A percentile compares a stretch with the other conserved stretches of the same genome.
These are phyloP conservation scores for Sinocyclocheilus rhinocerous DNA, from an alignment of 2,113 vertebrate genomes.

Conservation along the genomic window DNA sequence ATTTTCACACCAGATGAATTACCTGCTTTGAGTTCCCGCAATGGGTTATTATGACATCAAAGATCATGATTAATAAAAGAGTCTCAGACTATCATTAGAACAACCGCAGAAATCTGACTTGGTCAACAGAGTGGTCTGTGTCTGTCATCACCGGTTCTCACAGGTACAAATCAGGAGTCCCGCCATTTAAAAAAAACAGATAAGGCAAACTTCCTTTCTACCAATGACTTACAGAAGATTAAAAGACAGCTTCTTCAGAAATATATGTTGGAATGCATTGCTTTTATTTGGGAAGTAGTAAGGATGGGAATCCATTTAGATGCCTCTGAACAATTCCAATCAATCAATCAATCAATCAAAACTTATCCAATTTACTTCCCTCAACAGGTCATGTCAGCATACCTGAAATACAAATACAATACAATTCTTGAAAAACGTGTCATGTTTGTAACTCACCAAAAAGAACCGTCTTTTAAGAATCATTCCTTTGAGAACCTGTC, in stretches of 20 bases:
- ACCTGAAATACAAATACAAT: no score
- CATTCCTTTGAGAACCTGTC: no score
- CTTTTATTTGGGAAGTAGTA: not conserved
- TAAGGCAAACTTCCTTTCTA: conserved; percentile 8
- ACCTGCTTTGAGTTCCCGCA: conserved; percentile 54
- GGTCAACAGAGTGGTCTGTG: conserved; percentile 55
- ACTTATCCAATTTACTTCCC: no score
- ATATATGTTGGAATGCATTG: not conserved
- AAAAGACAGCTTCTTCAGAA: not conserved
- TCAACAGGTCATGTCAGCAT: no score
- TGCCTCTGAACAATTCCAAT: no score
- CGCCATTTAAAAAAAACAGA: not conserved
- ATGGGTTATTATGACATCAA: conserved; percentile 56
- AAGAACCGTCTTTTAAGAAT: no score
- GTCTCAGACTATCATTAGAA: conserved; percentile 58
- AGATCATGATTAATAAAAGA: conserved; percentile 64
- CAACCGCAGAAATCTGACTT: conserved; percentile 50
- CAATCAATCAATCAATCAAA: no score
- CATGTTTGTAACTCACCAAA: no score
- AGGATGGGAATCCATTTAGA: not conserved
- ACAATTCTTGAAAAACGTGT: no score
- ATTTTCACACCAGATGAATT: conserved; percentile 60
- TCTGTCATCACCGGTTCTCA: conserved; percentile 58
- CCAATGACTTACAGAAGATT: not conserved
- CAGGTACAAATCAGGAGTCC: not conserved